Percentiles rank a stretch among this genome's conserved stretches.
These are phyloP conservation scores for Rosalia funebris DNA, from an alignment of 2,888 invertebrate species.

Conservation along the genomic window DNA sequence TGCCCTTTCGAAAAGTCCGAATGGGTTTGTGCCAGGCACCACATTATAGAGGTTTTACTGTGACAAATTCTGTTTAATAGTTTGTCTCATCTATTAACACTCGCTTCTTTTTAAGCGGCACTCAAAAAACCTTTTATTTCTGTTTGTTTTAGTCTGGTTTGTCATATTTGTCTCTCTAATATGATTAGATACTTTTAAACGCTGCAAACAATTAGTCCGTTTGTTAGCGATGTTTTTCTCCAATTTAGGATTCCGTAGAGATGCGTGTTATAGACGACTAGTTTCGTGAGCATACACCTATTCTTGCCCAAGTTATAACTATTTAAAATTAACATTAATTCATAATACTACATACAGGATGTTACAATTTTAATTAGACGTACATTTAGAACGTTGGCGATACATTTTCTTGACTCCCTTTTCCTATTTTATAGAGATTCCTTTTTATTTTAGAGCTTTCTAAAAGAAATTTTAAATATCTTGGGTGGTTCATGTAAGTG, in stretches of 20 bases:
- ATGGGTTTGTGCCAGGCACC: conserved; percentile 49
- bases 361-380: too few relatives aligned
- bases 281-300: too few relatives aligned
- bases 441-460: too few relatives aligned
- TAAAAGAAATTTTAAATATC: too few relatives aligned
- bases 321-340: too few relatives aligned
- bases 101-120: conserved; percentile 39
- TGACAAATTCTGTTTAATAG: conserved; percentile 47
- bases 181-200: conserved; percentile 44
- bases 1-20: conserved; percentile 50
- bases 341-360: too few relatives aligned
- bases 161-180: conserved; percentile 43
- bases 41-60: conserved; percentile 43
- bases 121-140: conserved; percentile 39
- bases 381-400: too few relatives aligned
- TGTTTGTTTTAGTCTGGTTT: conserved; percentile 42
- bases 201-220: conserved; percentile 35
- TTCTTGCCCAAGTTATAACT: too few relatives aligned
- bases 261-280: neutral
- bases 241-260: neutral
- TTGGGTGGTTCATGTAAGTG: too few relatives aligned
- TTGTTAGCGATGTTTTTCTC: conserved; percentile 8
- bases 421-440: too few relatives aligned
- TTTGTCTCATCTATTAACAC: conserved; percentile 44
- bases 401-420: too few relatives aligned